Base-by-base conservation (phyloP, 2,888 invertebrate species). In the Metellina segmentata region DNA sequence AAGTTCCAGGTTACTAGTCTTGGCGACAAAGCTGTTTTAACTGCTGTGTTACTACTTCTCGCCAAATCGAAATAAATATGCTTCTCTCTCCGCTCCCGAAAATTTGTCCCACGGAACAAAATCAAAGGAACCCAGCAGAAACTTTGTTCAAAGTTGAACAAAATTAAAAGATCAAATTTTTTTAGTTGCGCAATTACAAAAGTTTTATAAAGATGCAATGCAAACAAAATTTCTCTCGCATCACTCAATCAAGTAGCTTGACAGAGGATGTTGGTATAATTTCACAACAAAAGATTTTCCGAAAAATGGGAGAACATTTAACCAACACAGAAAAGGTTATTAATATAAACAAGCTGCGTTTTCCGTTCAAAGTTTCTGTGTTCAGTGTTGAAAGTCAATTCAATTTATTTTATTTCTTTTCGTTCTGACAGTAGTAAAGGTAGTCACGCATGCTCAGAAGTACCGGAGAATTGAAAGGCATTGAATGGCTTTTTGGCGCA, bases 381-480 rank as follows among this genome's bases (percentile, higher is more conserved):
- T 61, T 61, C 16, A 13, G 61, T 16, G 61, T 16, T 61, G 16
- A 61, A 61, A 61, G 61, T 61, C 16, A 61, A 61, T 61, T 61
- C 16, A 61, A 34, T 34, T 34, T 34, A 34, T 34, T 34, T 34
- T 34, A 34, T 34, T 34, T 34, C 16, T 61, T 61, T 77, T 53
- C 61, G 20, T 85, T 83, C 53, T 19, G 52, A 86, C 69, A 79
- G 86, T 87, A 77, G 90, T 91, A 91, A 86, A 91, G 91, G 91
- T 91, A 91, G 75, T 87, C 82, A 82, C 91, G 86, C 91, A 91
- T 91, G 91, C 86, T 81, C 82, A 81, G 49, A n/a, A 78, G n/a
- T n/a, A 13, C 19, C 53, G 61, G 85, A 78, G 49, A 34, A 85
- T 81, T 81, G 75, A 86, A 71, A 78, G 19, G n/a, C 74, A 81